Evolutionary conservation across 92 coral and sea anemone species (phyloP).

Genomic region (Pocillopora grandis): DNA sequence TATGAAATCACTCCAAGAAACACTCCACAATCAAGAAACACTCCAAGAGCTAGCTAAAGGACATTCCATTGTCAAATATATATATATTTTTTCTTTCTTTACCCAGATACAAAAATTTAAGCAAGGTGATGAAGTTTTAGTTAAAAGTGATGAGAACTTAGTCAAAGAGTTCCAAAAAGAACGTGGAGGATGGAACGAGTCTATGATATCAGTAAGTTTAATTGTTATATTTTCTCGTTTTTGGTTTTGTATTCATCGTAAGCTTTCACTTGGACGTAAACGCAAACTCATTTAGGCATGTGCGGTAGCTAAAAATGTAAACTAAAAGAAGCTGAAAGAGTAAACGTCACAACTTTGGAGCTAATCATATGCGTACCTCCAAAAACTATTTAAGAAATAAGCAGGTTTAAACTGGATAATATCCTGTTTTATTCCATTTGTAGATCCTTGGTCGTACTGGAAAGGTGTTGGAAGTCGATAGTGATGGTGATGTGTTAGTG

Average conservation of each 20-base stretch:
- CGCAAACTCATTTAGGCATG: too few species aligned
- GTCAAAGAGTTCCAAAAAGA: constrained; percentile 64
- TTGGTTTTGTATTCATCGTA: too few species aligned
- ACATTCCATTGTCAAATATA: too few species aligned
- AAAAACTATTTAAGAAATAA: too few species aligned
- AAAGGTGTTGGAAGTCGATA: constrained; percentile 47
- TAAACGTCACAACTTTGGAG: too few species aligned
- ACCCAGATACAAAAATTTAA: constrained; percentile 51
- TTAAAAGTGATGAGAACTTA: constrained; percentile 48
- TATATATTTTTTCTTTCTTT: background rate
- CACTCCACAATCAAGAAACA: too few species aligned
- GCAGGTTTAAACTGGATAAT: background rate
- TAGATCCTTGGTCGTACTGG: constrained; percentile 68
- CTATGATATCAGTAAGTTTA: constrained; percentile 56
- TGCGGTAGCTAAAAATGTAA: too few species aligned
- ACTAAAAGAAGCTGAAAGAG: too few species aligned
- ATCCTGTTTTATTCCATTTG: background rate
- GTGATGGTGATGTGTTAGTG: constrained; percentile 34
- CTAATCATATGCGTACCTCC: too few species aligned
- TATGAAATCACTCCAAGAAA: too few species aligned
- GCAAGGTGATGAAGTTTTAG: constrained; percentile 56
- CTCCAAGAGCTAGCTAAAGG: too few species aligned
- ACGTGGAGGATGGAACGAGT: constrained; percentile 74
- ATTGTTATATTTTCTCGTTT: background rate
- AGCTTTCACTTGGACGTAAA: too few species aligned